Base-by-base conservation (phyloP, 2,113 vertebrate genomes). In the Engraulis encrasicolus region DNA sequence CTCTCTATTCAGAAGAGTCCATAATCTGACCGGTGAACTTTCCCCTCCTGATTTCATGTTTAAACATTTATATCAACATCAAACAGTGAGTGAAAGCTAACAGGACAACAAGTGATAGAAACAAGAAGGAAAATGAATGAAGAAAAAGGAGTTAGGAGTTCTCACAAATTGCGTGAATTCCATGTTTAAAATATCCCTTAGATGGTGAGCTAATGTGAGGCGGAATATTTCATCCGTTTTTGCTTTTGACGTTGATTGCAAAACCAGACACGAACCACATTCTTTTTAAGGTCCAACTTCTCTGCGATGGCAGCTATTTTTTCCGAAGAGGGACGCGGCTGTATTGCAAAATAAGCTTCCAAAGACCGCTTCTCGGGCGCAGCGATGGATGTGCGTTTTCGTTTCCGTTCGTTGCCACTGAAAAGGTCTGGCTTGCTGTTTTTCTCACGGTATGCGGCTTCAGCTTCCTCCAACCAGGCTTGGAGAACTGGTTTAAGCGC, bases 231-330 rank as follows among this genome's bases (percentile, higher is more conserved):
- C 97, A 98, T 98, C 91, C 97, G 93, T 92, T 98, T 98, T 93
- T 98, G 97, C 93, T 98, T 98, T 91, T 98, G 97, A 90, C 97
- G 93, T 92, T 98, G 97, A 93, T 98, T 98, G 90, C 97, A 98
- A 90, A 98, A 98, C 97, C 97, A 98, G 88, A 98, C 97, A 78
- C 97, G 95, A 90, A 98, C 97, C 91, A 98, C 97, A 79, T 98
- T 98, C 93, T 98, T 98, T 93, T 98, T 97, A 87, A 98, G 95
- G 93, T 98, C 97, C 93, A 98, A 93, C 91, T 98, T 98, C 89
- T 98, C 96, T 0, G 97, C 97, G 80, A 98, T 98, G 50, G 97
- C 97, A 5, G 96, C 96, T 2, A 98, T 98, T 92, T 98, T 98
- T 89, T 98, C 97, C 2, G 97, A 97, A 0, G 97, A 98, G 20